These are phyloP conservation scores for Eublepharis macularius DNA, from an alignment of 2,113 vertebrate genomes.

Conservation along the genomic window DNA sequence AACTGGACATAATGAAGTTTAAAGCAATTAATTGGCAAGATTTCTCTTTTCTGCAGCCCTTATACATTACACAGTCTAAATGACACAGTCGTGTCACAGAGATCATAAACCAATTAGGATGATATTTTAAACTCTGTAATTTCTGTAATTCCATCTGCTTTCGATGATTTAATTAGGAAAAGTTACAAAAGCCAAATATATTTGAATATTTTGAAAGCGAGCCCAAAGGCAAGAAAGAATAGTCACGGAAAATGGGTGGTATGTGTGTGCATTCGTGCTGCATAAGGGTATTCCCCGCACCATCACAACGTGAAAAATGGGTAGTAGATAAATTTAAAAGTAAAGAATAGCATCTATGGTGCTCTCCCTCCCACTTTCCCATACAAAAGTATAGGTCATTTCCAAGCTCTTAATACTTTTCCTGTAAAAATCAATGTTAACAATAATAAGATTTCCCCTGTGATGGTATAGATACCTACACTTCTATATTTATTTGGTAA, in stretches of 20 bases:
- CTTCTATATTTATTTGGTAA: not conserved
- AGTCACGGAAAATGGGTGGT: conserved; percentile 71
- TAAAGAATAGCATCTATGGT: not conserved
- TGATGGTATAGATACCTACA: not conserved
- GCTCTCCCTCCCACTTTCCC: not conserved
- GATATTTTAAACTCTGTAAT: conserved; percentile 80
- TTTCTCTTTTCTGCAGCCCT: conserved; percentile 63
- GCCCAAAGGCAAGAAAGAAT: conserved; percentile 73
- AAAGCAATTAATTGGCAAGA: conserved; percentile 74
- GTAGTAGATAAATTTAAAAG: conserved; percentile 22
- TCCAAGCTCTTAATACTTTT: not conserved
- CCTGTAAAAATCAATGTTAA: conserved; percentile 5
- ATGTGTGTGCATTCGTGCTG: conserved; percentile 60
- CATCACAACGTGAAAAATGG: not conserved
- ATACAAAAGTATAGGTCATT: not conserved
- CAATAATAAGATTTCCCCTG: not conserved
- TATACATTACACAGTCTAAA: conserved; percentile 73
- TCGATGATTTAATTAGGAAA: conserved; percentile 81
- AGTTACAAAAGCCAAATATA: conserved; percentile 84
- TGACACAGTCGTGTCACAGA: conserved; percentile 77
- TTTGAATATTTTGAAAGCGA: conserved; percentile 82
- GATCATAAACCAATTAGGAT: conserved; percentile 83
- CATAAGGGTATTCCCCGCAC: conserved; percentile 30
- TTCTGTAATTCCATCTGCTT: conserved; percentile 84
- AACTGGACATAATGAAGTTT: conserved; percentile 64